Evolutionary conservation across 2,113 vertebrate genomes (phyloP).

Genomic region (Stigmatopora argus): DNA sequence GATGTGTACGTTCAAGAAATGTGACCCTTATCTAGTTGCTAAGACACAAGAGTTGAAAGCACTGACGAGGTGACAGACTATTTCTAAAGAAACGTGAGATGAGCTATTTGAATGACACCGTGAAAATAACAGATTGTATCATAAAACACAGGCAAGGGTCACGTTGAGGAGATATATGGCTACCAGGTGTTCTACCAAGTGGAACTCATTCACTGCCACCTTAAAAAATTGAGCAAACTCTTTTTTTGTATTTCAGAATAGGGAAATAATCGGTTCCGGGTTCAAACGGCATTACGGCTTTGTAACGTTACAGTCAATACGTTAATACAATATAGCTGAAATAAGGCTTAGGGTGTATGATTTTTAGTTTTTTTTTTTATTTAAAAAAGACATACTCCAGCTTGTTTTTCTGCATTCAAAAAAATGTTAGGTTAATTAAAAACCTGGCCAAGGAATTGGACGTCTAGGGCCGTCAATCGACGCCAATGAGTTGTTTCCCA

Average conservation of each 20-base stretch:
- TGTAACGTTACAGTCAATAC: no score
- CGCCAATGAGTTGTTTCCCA: no score
- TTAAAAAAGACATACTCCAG: no score
- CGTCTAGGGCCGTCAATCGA: no score
- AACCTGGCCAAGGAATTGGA: no score
- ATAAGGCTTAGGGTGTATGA: no score
- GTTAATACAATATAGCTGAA: not conserved
- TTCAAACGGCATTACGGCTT: no score
- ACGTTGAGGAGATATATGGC: slow-evolving; percentile 17
- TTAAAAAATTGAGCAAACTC: not conserved
- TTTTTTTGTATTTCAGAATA: not conserved
- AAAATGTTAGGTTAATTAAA: no score
- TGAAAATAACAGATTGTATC: slow-evolving; percentile 33
- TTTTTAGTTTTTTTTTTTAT: no score
- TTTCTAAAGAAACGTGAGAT: slow-evolving; percentile 34
- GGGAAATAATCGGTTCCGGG: no score
- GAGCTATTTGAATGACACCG: slow-evolving; percentile 27
- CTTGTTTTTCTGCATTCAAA: no score
- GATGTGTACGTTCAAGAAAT: slow-evolving; percentile 3
- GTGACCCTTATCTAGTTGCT: slow-evolving; percentile 2
- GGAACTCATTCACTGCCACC: not conserved
- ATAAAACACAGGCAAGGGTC: slow-evolving; percentile 20
- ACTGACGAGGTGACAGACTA: slow-evolving; percentile 18
- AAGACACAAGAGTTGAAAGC: slow-evolving; percentile 5
- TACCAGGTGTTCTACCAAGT: slow-evolving; percentile 23